Conservation (phyloP, 2,113 vertebrate genomes). For the Ahaetulla prasina region DNA sequence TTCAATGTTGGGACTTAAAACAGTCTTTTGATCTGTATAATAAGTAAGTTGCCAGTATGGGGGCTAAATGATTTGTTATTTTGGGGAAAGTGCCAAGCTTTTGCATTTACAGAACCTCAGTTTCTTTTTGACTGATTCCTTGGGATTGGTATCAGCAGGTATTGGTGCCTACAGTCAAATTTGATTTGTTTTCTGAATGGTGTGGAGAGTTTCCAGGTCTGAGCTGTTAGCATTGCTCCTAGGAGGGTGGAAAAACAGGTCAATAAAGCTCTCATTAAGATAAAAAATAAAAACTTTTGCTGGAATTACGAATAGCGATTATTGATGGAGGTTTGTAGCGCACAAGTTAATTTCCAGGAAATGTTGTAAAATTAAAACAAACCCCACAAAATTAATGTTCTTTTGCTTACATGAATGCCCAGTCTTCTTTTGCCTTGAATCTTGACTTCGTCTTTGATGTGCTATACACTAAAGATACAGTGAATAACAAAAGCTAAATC, state of each 20-base stretch:
- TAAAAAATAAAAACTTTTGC: slow-evolving; percentile 1
- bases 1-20: neutral
- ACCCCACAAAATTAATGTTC: neutral
- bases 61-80: slow-evolving; percentile 6
- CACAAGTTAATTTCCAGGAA: slow-evolving; percentile 13
- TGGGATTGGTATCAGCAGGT: slow-evolving; percentile 30
- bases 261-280: slow-evolving; percentile 27
- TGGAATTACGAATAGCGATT: slow-evolving; percentile 32
- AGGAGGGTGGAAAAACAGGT: slow-evolving; percentile 30
- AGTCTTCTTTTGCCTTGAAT: neutral
- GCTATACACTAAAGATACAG: slow-evolving; percentile 6
- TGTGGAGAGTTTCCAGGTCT: slow-evolving; percentile 19
- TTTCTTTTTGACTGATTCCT: slow-evolving; percentile 29
- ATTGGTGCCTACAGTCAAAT: slow-evolving; percentile 29
- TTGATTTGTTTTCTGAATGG: slow-evolving; percentile 28
- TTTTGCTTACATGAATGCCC: slow-evolving; percentile 12
- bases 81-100: slow-evolving; percentile 12
- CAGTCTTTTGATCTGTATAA: slow-evolving; percentile 9
- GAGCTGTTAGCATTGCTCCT: slow-evolving; percentile 15
- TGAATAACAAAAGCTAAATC: slow-evolving; percentile 24
- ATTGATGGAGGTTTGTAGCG: slow-evolving; percentile 17
- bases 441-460: neutral
- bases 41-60: slow-evolving; percentile 8
- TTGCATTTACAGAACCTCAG: slow-evolving; percentile 13
- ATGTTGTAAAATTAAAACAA: neutral